phyloP scores from a whole-genome alignment of 2,888 invertebrate species.

The Xanthia icteritia region DNA sequence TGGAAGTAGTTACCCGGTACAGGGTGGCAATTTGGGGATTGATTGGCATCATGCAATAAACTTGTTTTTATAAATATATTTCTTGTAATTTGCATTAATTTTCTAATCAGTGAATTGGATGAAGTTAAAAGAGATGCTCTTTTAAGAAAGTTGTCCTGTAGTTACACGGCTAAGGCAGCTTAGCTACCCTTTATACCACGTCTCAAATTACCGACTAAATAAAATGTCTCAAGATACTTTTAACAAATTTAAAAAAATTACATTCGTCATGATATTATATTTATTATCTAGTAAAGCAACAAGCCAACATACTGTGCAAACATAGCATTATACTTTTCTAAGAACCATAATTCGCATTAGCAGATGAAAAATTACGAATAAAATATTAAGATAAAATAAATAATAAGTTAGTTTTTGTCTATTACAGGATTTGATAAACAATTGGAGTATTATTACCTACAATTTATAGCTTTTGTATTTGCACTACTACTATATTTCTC shows the following conservation, averaged over 20 bases:
- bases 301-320: neutral
- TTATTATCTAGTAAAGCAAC: neutral
- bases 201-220: neutral
- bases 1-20: neutral
- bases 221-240: neutral
- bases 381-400: neutral
- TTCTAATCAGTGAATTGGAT: neutral
- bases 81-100: neutral
- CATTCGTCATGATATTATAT: neutral
- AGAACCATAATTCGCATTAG: constrained; percentile 19
- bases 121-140: neutral
- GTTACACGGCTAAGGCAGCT: neutral
- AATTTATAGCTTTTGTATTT: too few species aligned
- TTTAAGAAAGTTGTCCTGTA: neutral
- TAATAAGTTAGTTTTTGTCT: neutral
- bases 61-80: too few species aligned
- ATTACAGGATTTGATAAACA: neutral
- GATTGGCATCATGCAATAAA: neutral
- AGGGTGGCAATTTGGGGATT: neutral
- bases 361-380: neutral
- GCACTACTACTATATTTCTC: neutral
- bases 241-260: neutral
- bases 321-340: neutral
- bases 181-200: neutral
- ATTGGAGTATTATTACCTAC: neutral